Percentiles rank a stretch among this genome's conserved stretches.
These are phyloP conservation scores for Madoqua kirkii DNA, from an alignment of 2,113 vertebrate species.

Conservation along the genomic window DNA sequence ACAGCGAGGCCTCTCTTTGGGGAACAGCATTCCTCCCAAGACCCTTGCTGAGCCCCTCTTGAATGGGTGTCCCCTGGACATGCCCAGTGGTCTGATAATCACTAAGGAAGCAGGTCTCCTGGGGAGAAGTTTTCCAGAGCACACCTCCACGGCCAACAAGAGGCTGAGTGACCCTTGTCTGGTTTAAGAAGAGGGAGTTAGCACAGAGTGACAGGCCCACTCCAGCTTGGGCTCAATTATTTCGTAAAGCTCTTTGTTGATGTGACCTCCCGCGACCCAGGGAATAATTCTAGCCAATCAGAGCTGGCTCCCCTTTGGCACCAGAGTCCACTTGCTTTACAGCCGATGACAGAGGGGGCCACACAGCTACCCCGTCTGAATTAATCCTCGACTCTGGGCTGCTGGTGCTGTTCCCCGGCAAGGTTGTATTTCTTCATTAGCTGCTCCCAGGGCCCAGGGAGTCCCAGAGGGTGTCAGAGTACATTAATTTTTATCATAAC, in stretches of 20 bases:
- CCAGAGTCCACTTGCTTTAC: background rate
- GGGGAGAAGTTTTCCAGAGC: background rate
- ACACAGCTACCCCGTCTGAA: background rate
- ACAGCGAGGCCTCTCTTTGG: background rate
- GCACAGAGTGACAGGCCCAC: background rate
- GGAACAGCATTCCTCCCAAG: too few species aligned
- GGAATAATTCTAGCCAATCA: conserved; percentile 42
- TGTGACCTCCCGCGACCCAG: background rate
- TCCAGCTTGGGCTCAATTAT: conserved; percentile 2
- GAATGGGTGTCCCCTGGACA: background rate
- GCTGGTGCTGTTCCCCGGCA: conserved; percentile 72
- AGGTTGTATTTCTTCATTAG: conserved; percentile 90
- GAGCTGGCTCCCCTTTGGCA: conserved; percentile 37
- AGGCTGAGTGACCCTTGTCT: background rate
- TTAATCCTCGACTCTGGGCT: conserved; percentile 51
- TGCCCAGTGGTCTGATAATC: background rate
- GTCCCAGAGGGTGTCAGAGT: conserved; percentile 91
- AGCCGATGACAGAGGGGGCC: conserved; percentile 31
- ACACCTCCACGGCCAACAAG: background rate
- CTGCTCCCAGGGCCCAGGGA: conserved; percentile 82
- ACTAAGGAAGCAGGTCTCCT: background rate
- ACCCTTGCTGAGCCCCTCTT: background rate
- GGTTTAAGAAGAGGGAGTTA: background rate
- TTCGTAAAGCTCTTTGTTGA: conserved; percentile 25
- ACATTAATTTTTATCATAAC: conserved; percentile 95